Evolutionary conservation across 2,797 vertebrate species (phyloP), one percentile per base, ranked within the genome.

Genomic region (Gallinago solitaria): DNA sequence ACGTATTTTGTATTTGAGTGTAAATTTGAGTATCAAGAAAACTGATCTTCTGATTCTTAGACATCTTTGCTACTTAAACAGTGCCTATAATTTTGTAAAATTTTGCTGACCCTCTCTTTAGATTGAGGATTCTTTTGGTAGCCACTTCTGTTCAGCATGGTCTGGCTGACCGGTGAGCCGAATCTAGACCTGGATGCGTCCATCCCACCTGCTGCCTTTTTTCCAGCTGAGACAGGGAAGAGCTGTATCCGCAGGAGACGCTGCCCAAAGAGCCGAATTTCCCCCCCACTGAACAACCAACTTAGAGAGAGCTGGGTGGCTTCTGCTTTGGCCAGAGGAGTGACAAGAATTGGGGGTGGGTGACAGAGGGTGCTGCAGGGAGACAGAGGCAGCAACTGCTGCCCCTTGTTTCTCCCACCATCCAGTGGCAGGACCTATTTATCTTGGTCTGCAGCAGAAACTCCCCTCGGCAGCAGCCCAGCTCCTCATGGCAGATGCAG

Each of bases 401-500:
- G 92, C 92, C 74, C 63, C 7, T 60, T 88, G 1, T 87, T 93
- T 95, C 92, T 97, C 95, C 89, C 92, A 89, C 90, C 86, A 67
- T 94, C 90, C 84, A 80, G 87, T 96, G 90, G 90, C 93, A 97
- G 92, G 90, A 96, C 96, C 95, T 75, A 87, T 94, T 93, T 83
- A 91, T 96, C 83, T 93, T 85, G 95, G 78, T 96, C 95, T 96
- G 93, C 96, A 91, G 0, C 92, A 90, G 90, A 92, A 95, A 89
- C 81, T 95, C 94, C 95, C 93, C 89, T 80, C 84, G 95, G 95
- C 92, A 96, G 93, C 90, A 95, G 95, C 93, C 96, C 96, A 96
- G 37, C 95, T 96, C 95, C 90, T 94, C 67, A 79, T 94, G 92
- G 96, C 96, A 97, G 96, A 95, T 97, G 95, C 95, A 96, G 96